Evolutionary conservation across 2,797 vertebrate genomes (phyloP), one percentile per base, ranked within the genome.

Genomic region (Sardinella longiceps): DNA sequence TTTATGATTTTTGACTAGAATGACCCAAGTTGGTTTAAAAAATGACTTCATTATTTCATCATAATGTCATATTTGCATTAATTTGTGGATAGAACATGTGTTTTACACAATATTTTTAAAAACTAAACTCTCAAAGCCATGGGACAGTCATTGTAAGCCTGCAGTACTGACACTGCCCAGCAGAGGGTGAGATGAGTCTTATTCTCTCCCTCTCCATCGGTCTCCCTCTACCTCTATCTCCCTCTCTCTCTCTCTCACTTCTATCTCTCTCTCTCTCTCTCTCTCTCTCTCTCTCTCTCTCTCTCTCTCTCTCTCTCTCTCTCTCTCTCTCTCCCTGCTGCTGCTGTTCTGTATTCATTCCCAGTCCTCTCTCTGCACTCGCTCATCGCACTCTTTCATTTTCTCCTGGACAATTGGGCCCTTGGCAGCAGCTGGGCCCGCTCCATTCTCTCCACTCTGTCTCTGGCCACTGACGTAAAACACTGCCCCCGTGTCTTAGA

Each of bases 121-220:
- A 14, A 14, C 1, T 14, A 15, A 50, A n/a, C n/a, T n/a, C n/a
- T n/a, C n/a, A n/a, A n/a, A n/a, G n/a, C n/a, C n/a, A n/a, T n/a
- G n/a, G n/a, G n/a, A n/a, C n/a, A 14, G 28, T 30, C 2, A 70
- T 70, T 70, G 33, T 15, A 30, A 70, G 28, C 4, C 63, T 4
- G 63, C 51, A 39, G 0, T 60, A 23, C 10, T 14, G 23, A 18
- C 23, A 20, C 30, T 80, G 39, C 81, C 85, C 87, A 88, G 63
- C 66, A 86, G 85, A 48, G 66, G 87, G 82, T 25, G 81, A 7
- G 23, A 18, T 56, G 0, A 20, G 51, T 56, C 51, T 51, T n/a
- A n/a, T n/a, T n/a, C n/a, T n/a, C n/a, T n/a, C n/a, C n/a, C n/a
- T n/a, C n/a, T n/a, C n/a, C n/a, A 12, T 30, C 80, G n/a, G 6